Conservation (phyloP, 2,797 vertebrate genomes). For the Rhinophrynus dorsalis region DNA sequence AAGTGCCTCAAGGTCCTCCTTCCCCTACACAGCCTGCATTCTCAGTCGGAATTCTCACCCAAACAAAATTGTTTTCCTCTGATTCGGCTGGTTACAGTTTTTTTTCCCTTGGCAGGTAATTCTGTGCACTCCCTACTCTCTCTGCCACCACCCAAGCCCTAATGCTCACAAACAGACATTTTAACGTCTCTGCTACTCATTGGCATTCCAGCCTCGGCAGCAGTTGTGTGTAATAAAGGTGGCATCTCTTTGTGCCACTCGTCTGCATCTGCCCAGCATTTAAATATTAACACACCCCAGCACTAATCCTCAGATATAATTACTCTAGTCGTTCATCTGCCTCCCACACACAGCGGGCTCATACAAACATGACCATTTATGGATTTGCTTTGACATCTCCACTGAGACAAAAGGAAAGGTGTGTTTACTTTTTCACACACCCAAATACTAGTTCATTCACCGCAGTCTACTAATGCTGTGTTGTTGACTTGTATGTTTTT, state of each 20-base stretch:
- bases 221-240: constrained; percentile 23
- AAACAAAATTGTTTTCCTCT: constrained; percentile 48
- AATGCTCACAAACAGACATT: constrained; percentile 25
- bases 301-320: constrained; percentile 43
- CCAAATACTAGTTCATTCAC: constrained; percentile 27
- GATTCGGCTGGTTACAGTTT: constrained; percentile 15
- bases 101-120: constrained; percentile 43
- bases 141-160: constrained; percentile 37
- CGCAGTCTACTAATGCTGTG: constrained; percentile 13
- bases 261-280: constrained; percentile 16
- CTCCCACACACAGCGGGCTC: constrained; percentile 37
- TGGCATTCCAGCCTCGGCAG: background rate
- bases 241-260: constrained; percentile 38
- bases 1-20: constrained; percentile 12
- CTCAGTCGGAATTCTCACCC: constrained; percentile 40
- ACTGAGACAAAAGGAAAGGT: constrained; percentile 33
- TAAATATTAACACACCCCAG: constrained; percentile 43
- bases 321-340: constrained; percentile 43
- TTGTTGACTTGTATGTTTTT: constrained; percentile 24
- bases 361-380: constrained; percentile 42
- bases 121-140: constrained; percentile 36
- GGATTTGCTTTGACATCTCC: constrained; percentile 23
- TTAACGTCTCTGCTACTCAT: constrained; percentile 22
- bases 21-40: background rate
- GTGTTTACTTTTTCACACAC: constrained; percentile 37